Base-by-base conservation (phyloP, 2,113 vertebrate species). In the Python bivittatus region DNA sequence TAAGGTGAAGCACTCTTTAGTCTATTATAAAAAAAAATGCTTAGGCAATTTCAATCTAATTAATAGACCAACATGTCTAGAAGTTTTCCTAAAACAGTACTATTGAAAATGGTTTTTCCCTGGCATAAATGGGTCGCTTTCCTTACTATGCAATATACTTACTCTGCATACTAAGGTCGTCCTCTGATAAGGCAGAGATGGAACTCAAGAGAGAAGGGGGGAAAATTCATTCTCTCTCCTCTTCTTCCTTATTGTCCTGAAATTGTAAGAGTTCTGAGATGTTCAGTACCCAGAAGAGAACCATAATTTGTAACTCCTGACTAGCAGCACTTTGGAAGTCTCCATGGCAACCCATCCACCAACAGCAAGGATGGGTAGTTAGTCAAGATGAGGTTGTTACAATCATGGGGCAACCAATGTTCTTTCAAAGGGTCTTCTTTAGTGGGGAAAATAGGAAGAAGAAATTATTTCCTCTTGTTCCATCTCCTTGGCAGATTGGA, bases 391-490 rank as follows among this genome's bases (percentile, higher is more conserved):
- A 97, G 95, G 96, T 95, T 95, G 94, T 95, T 97, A 96, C 68
- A 91, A 97, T 97, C 97, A 96, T 96, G 94, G 95, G 97, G 96
- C 95, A 96, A 96, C 96, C 96, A 96, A 97, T 96, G 93, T 98
- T 96, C 29, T 96, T 96, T 94, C 97, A 98, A 98, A 97, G 96
- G 97, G 96, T 95, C 97, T 98, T 97, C 93, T 97, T 92, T 95
- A 96, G 96, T 92, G 90, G 92, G 13, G 79, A 93, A 91, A 57
- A 48, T 92, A 92, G 86, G 88, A 92, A 96, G 0, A 0, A 93
- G 88, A 6, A 79, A 97, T 97, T 97, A 97, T 97, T 98, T 98
- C 96, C 95, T 97, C 97, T 96, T 96, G 92, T 97, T 97, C 20
- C 64, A 22, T 10, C 96, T 97, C 94, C 94, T 96, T 88, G 91